A percentile compares a stretch with the other conserved stretches of the same genome.
Evolutionary conservation across 2,888 invertebrate genomes (phyloP).

Genomic region (Chirona hameri): DNA sequence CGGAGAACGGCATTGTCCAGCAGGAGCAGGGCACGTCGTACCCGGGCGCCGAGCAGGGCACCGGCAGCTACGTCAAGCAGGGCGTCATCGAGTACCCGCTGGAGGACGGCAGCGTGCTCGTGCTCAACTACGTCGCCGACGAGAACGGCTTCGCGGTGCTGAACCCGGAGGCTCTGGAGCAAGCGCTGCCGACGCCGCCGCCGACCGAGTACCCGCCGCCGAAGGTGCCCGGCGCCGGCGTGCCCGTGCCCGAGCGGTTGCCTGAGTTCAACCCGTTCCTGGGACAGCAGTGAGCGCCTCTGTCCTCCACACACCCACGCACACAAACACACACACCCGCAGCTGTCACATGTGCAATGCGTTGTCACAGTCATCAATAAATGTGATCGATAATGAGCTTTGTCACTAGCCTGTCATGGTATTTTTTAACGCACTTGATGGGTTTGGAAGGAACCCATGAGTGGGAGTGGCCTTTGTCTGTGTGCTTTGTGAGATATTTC

Average conservation of each 20-base stretch:
- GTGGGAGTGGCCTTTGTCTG: too few species aligned
- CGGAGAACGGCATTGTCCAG: neutral
- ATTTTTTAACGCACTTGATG: too few species aligned
- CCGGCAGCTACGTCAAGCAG: constrained; percentile 9
- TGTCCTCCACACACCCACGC: neutral
- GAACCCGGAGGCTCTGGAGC: neutral
- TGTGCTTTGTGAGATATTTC: too few species aligned
- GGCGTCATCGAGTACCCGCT: neutral
- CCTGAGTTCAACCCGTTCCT: constrained; percentile 4
- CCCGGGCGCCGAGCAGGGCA: neutral
- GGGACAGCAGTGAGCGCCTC: neutral
- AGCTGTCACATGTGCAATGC: too few species aligned
- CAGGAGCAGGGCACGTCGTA: neutral
- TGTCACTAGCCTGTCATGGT: too few species aligned
- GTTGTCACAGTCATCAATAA: too few species aligned
- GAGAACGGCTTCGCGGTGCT: constrained; percentile 6
- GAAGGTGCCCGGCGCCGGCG: neutral
- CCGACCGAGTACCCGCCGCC: constrained; percentile 14
- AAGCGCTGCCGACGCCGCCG: constrained; percentile 1
- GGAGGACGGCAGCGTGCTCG: neutral
- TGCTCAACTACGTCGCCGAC: neutral
- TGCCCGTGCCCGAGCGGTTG: neutral
- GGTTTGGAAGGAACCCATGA: too few species aligned
- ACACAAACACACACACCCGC: too few species aligned
- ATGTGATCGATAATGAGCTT: too few species aligned